A percentile compares a stretch with the other conserved stretches of the same genome.
phyloP scores from a whole-genome alignment of 2,888 invertebrate genomes.

The Empis stercorea region DNA sequence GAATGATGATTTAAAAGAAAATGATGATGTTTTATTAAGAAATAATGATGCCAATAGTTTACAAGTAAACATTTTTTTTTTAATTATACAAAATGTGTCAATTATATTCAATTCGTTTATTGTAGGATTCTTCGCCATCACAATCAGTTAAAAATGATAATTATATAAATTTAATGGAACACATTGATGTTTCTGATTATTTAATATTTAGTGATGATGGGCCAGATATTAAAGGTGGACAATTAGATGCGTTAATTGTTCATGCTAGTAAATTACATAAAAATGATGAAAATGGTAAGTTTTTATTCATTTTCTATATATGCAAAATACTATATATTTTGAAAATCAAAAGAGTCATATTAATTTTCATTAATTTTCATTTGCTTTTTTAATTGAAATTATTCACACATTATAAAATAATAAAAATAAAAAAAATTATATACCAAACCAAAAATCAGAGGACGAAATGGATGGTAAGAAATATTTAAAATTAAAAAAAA shows the following conservation, averaged over 20 bases:
- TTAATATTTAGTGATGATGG: slow-evolving; percentile 68
- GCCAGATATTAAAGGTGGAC: slow-evolving; percentile 84
- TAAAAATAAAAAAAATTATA: slow-evolving; percentile 3
- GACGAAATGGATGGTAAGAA: slow-evolving; percentile 15
- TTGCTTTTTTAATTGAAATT: slow-evolving; percentile 5
- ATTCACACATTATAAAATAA: neutral
- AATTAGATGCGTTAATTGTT: slow-evolving; percentile 86
- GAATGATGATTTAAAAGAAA: slow-evolving; percentile 5
- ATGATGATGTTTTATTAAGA: neutral
- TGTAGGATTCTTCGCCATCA: slow-evolving; percentile 16
- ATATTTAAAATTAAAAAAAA: slow-evolving; percentile 5
- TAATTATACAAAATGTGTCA: too few relatives aligned
- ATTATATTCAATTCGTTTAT: neutral
- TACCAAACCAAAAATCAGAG: slow-evolving; percentile 10
- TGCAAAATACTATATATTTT: too few relatives aligned
- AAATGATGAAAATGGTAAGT: slow-evolving; percentile 34
- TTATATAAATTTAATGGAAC: slow-evolving; percentile 52
- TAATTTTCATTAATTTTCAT: slow-evolving; percentile 7
- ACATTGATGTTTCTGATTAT: slow-evolving; percentile 67
- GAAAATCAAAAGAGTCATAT: too few relatives aligned
- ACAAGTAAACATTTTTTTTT: too few relatives aligned
- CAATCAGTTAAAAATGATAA: slow-evolving; percentile 18
- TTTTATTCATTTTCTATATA: neutral
- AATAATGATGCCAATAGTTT: neutral
- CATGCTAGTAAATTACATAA: slow-evolving; percentile 92